These are phyloP conservation scores for Ageneiosus marmoratus DNA, from an alignment of 2,113 vertebrate genomes.

Conservation along the genomic window DNA sequence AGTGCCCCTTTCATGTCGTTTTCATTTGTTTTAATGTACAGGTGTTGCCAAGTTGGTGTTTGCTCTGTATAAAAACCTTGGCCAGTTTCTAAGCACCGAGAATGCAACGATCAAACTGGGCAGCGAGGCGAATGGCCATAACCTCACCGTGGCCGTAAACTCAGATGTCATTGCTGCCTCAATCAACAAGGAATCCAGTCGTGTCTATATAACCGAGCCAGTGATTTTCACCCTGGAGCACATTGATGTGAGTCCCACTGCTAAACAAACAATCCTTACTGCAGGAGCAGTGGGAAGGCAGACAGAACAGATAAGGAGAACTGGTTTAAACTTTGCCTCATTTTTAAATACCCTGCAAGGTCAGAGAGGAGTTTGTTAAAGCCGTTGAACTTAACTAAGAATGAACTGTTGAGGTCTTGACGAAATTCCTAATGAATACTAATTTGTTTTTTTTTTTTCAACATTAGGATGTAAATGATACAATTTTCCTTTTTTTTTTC, in stretches of 20 bases:
- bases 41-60: slow-evolving; percentile 96
- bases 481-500: slow-evolving; percentile 83
- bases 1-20: not conserved
- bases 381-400: slow-evolving; percentile 92
- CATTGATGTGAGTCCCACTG: slow-evolving; percentile 88
- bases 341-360: slow-evolving; percentile 84
- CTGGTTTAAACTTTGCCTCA: slow-evolving; percentile 68
- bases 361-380: slow-evolving; percentile 90
- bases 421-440: slow-evolving; percentile 99
- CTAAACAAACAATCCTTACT: slow-evolving; percentile 51
- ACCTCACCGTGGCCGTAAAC: slow-evolving; percentile 91
- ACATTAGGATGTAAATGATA: slow-evolving; percentile 95
- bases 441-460: slow-evolving; percentile 98
- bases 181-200: slow-evolving; percentile 98
- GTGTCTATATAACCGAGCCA: slow-evolving; percentile 94
- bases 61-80: slow-evolving; percentile 94
- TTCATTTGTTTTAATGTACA: slow-evolving; percentile 53
- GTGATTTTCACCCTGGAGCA: slow-evolving; percentile 96
- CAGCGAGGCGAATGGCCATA: slow-evolving; percentile 81
- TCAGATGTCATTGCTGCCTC: slow-evolving; percentile 96
- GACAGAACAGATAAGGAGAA: slow-evolving; percentile 46
- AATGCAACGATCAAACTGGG: slow-evolving; percentile 93
- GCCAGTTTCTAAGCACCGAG: slow-evolving; percentile 94
- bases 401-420: slow-evolving; percentile 85
- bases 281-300: slow-evolving; percentile 60